Evolutionary conservation across 2,888 invertebrate genomes (phyloP), one percentile per base, ranked within the genome.

Genomic region (Mechanitis mazaeus): DNA sequence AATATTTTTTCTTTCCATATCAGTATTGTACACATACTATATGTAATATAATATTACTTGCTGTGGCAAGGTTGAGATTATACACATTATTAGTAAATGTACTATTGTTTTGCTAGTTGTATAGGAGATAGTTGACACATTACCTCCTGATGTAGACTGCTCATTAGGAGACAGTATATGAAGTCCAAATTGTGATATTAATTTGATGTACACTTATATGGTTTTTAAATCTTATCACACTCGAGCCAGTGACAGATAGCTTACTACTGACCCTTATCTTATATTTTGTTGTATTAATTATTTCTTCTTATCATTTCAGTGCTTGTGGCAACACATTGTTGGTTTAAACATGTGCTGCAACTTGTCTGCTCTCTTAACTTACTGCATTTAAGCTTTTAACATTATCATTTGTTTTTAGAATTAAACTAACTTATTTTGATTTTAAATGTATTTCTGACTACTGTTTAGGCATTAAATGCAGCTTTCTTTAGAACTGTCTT

Each of bases 261-360:
- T 64, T 61, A 60, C 65, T 69, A 78, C 78, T 79, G 74, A 64
- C 66, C 71, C 75, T 78, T 68, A 66, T 66, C 67, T 61, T 33
- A n/a, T 42, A 42, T 42, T 35, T 55, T 54, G 62, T 20, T 59
- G 47, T 68, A 63, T 66, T 78, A 76, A 77, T 78, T 77, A 73
- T 69, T 70, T 63, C 64, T 56, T 58, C 66, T 62, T 69, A 67
- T 69, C 71, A 67, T 54, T 61, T 38, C 33, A 42, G 42, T 55
- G 56, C 60, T 20, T 46, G 58, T 61, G 61, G 38, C 56, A 63
- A 65, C 66, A 70, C 74, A 73, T 73, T 73, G 65, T 63, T 71
- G 72, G 71, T 72, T 67, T 69, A 7, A 61, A 69, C 68, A 71
- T 64, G 64, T 67, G 65, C 60, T 62, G 60, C 31, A 31, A 47